Percentiles rank a stretch among this genome's conserved stretches.
These are phyloP conservation scores for Linnaemya vulpina DNA, from an alignment of 2,888 invertebrate species.

Conservation along the genomic window DNA sequence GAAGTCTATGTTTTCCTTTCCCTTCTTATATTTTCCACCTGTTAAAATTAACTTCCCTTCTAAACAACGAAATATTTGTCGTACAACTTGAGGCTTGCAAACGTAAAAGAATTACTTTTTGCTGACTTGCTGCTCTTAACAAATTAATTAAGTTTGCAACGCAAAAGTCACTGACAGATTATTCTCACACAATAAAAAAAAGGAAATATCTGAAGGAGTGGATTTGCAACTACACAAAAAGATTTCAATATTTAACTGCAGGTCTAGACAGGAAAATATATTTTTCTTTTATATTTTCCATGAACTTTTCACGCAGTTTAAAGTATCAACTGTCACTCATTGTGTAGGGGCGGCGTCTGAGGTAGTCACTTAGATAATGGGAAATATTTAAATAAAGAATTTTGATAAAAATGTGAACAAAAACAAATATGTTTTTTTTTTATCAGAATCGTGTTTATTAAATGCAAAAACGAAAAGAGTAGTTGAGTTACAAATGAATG, in stretches of 20 bases:
- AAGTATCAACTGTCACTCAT: conserved; percentile 1
- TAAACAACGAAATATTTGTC: background rate
- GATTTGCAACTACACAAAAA: background rate
- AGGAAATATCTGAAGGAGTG: background rate
- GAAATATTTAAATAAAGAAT: background rate
- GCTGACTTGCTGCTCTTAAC: background rate
- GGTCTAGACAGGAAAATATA: conserved; percentile 27
- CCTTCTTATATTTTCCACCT: background rate
- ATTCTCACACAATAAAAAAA: background rate
- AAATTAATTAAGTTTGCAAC: background rate
- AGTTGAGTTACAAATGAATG: too few species aligned
- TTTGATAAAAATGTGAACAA: background rate
- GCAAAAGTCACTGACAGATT: background rate
- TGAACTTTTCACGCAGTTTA: background rate
- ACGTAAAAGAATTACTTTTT: background rate
- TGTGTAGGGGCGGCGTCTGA: background rate
- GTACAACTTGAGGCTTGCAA: background rate
- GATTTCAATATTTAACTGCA: background rate
- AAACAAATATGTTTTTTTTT: background rate
- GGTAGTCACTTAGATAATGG: background rate
- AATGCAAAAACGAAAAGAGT: background rate
- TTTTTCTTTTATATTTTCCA: background rate
- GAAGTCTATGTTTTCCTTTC: background rate
- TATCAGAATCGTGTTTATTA: background rate
- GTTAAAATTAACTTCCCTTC: background rate